Evolutionary conservation across 2,797 vertebrate genomes (phyloP), one percentile per base, ranked within the genome.

Genomic region (Threskiornis aethiopicus): DNA sequence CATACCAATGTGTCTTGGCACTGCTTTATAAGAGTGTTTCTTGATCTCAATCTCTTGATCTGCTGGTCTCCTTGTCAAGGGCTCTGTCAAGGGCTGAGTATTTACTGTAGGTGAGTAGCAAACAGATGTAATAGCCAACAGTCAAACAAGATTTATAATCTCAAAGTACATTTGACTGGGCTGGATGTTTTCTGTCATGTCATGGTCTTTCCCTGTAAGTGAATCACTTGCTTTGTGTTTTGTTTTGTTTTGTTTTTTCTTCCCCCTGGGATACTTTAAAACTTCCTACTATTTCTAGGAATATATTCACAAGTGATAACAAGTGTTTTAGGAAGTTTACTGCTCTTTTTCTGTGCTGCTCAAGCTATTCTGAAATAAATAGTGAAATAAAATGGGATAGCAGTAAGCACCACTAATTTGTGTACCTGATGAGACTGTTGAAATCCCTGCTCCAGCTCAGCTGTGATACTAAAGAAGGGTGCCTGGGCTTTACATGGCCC

Each of bases 211-310:
- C 70, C 70, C 47, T 73, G 59, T 10, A 55, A 61, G 19, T 55
- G 61, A 66, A 55, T 64, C 62, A 49, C 42, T 79, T 72, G 31
- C 5, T 93, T 67, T 52, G 31, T 41, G 29, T 67, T 82, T 62
- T 0, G 0, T 4, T 3, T 28, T 35, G 15, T 1, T 1, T 2
- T 52, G 10, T 31, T 55, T 31, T 8, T 3, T 21, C 47, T 44
- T 26, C 8, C 6, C 11, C 16, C 19, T 3, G 1, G 42, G 37
- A 59, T 24, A 16, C 15, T 78, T 70, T 16, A 75, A 64, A 35
- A 88, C 41, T 39, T 66, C 26, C 11, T 16, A 13, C 6, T 14
- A n/a, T 90, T 92, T 64, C 28, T 44, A 64, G 44, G 77, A 73
- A n/a, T 44, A n/a, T 3, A 16, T 41, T 91, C 58, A 54, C 28